Evolutionary conservation across 2,797 vertebrate species (phyloP).

Genomic region (Oreochromis mossambicus): DNA sequence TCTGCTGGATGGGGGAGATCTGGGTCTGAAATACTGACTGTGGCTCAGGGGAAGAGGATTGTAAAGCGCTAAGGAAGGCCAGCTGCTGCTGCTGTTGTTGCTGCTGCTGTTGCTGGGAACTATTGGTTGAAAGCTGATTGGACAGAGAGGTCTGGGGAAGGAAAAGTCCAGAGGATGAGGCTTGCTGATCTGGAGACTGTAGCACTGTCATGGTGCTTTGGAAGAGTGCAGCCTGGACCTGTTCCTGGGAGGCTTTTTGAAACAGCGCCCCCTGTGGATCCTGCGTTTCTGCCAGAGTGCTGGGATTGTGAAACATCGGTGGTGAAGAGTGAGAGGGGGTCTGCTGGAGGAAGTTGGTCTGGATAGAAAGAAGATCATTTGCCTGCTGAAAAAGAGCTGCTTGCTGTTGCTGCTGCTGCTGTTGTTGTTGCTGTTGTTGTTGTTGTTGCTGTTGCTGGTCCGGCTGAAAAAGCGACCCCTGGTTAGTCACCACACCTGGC

Average conservation of each 20-base stretch:
- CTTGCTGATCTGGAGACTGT: constrained; percentile 86
- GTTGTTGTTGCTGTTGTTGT: constrained; percentile 75
- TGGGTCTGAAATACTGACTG: constrained; percentile 88
- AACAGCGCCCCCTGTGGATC: constrained; percentile 86
- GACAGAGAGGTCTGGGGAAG: constrained; percentile 83
- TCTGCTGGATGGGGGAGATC: constrained; percentile 86
- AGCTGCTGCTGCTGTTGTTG: constrained; percentile 77
- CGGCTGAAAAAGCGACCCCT: constrained; percentile 83
- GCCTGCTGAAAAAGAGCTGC: constrained; percentile 88
- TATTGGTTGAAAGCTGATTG: constrained; percentile 80
- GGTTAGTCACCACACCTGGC: constrained; percentile 80
- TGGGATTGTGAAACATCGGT: constrained; percentile 89
- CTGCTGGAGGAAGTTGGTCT: constrained; percentile 90
- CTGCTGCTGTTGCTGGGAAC: constrained; percentile 78
- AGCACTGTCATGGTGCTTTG: constrained; percentile 87
- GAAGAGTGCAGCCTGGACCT: constrained; percentile 88
- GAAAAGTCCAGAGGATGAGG: constrained; percentile 81
- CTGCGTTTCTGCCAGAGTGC: constrained; percentile 83
- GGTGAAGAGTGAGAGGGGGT: constrained; percentile 82
- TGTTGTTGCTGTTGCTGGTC: constrained; percentile 83
- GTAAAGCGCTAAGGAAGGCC: constrained; percentile 85
- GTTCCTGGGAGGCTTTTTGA: constrained; percentile 88
- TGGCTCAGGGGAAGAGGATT: constrained; percentile 82
- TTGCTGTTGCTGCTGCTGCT: constrained; percentile 80
- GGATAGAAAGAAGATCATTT: constrained; percentile 88